Conservation (phyloP, 64 coral and sea anemone species). For the Porites australiensis region DNA sequence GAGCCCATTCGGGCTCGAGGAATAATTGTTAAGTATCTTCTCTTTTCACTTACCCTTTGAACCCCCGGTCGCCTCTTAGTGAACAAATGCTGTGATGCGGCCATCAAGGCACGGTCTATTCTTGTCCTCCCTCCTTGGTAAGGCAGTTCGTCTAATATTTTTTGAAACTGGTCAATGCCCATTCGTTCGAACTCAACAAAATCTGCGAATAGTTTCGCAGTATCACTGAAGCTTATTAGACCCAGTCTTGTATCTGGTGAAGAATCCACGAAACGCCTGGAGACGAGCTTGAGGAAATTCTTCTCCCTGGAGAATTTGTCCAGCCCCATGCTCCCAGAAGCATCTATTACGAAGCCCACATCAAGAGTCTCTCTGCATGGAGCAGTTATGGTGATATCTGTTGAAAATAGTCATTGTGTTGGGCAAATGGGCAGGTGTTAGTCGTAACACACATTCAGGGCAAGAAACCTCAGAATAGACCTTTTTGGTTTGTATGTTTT, state of each 20-base stretch:
- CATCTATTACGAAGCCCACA: conserved; percentile 84
- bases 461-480: too few species aligned
- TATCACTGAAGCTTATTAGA: conserved; percentile 83
- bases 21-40: too few species aligned
- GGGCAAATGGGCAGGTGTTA: too few species aligned
- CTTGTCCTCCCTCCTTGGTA: conserved; percentile 77
- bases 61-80: conserved; percentile 54
- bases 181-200: conserved; percentile 68
- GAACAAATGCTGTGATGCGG: conserved; percentile 66
- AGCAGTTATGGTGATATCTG: conserved; percentile 73
- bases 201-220: conserved; percentile 62
- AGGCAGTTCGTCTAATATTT: conserved; percentile 62
- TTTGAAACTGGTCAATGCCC: conserved; percentile 55
- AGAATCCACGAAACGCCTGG: conserved; percentile 55
- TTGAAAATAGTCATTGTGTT: not conserved
- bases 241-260: conserved; percentile 80
- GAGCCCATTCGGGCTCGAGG: too few species aligned
- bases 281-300: conserved; percentile 85
- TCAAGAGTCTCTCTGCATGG: conserved; percentile 79
- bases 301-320: conserved; percentile 76
- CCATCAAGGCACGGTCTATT: conserved; percentile 79
- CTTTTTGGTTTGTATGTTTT: too few species aligned
- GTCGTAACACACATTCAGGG: too few species aligned
- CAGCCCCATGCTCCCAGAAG: conserved; percentile 81
- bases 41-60: conserved; percentile 40